These are phyloP conservation scores for Brachycybe producta DNA, from an alignment of 2,888 invertebrate species.

Conservation along the genomic window DNA sequence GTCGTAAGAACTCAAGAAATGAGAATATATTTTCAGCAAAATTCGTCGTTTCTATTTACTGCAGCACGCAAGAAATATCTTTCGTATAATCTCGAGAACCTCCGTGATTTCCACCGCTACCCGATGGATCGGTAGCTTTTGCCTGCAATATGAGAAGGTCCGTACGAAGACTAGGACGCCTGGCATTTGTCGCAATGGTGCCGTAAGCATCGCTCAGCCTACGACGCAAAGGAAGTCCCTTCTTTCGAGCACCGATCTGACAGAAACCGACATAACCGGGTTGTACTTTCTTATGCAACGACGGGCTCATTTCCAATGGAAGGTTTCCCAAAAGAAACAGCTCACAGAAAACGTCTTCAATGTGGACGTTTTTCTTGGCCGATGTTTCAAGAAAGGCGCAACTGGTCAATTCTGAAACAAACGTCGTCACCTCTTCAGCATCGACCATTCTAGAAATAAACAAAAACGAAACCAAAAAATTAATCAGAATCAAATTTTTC, in stretches of 20 bases:
- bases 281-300: slow-evolving; percentile 67
- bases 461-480: slow-evolving; percentile 2
- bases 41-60: too few relatives aligned
- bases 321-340: slow-evolving; percentile 68
- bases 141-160: slow-evolving; percentile 78
- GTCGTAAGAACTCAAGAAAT: too few relatives aligned
- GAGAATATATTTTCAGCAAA: too few relatives aligned
- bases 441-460: slow-evolving; percentile 50
- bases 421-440: slow-evolving; percentile 60
- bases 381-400: slow-evolving; percentile 72
- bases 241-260: slow-evolving; percentile 22
- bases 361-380: slow-evolving; percentile 63
- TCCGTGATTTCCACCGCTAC: not conserved
- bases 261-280: slow-evolving; percentile 27
- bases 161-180: slow-evolving; percentile 73
- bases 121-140: slow-evolving; percentile 41
- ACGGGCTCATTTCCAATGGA: slow-evolving; percentile 77
- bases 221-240: slow-evolving; percentile 59
- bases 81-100: slow-evolving; percentile 2
- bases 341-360: slow-evolving; percentile 72
- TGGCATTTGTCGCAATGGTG: slow-evolving; percentile 73
- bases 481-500: not conserved
- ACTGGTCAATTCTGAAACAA: slow-evolving; percentile 60
- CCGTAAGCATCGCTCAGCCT: slow-evolving; percentile 76
- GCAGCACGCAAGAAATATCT: slow-evolving; percentile 9